Conservation (phyloP, 2,113 vertebrate genomes). For the Rostratula benghalensis region DNA sequence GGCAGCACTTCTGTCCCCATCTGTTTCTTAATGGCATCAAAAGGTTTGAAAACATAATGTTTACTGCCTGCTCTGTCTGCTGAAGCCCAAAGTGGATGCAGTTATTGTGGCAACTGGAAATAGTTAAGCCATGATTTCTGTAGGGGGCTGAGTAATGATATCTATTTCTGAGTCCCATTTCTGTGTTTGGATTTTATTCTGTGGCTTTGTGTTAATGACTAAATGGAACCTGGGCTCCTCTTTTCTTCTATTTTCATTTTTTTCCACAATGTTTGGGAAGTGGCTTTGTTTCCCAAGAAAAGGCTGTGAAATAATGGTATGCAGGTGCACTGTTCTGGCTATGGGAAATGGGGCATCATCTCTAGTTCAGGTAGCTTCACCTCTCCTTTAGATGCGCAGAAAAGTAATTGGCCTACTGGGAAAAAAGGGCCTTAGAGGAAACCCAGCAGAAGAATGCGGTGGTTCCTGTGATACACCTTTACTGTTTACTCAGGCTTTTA, state of each 20-base stretch:
- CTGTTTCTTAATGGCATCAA: background rate
- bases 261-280: background rate
- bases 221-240: background rate
- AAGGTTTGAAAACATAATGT: background rate
- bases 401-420: background rate
- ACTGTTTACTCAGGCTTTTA: background rate
- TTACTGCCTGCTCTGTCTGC: background rate
- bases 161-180: background rate
- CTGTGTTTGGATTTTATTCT: background rate
- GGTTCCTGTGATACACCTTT: background rate
- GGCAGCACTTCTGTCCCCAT: background rate
- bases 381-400: background rate
- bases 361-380: background rate
- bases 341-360: background rate
- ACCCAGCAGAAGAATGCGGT: background rate
- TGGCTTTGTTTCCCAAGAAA: background rate
- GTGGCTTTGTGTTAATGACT: background rate
- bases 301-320: background rate
- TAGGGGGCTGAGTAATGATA: background rate
- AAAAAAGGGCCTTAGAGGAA: background rate
- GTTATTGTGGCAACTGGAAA: background rate
- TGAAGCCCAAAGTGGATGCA: background rate
- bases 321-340: background rate
- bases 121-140: background rate
- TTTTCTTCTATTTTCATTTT: background rate